Conservation (phyloP, 2,888 invertebrate species). For the Nomada goodeniana region DNA sequence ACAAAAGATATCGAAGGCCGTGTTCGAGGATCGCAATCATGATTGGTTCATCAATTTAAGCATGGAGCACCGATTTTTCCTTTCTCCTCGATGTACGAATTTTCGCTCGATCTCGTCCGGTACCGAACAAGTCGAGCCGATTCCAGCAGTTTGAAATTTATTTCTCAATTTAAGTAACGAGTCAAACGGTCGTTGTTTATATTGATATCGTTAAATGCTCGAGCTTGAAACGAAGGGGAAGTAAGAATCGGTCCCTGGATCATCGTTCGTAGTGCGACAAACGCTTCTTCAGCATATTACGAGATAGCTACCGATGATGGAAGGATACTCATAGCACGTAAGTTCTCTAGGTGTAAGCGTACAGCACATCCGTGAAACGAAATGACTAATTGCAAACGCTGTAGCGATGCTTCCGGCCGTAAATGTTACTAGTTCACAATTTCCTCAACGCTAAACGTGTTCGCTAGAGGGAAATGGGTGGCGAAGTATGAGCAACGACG, state of each 20-base stretch:
- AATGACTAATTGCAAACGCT: slow-evolving; percentile 61
- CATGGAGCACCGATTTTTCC: slow-evolving; percentile 48
- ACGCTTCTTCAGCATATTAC: slow-evolving; percentile 58
- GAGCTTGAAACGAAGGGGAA: not conserved
- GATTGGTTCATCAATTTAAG: slow-evolving; percentile 74
- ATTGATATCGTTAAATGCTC: not conserved
- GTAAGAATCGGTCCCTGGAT: slow-evolving; percentile 36
- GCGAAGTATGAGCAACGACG: slow-evolving; percentile 27
- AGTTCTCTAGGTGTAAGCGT: slow-evolving; percentile 68
- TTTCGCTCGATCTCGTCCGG: not conserved
- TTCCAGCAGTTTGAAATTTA: too few relatives aligned
- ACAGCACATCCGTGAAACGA: slow-evolving; percentile 67
- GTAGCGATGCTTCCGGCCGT: slow-evolving; percentile 72
- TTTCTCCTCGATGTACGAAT: not conserved
- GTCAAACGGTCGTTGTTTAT: not conserved
- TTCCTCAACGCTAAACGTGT: slow-evolving; percentile 51
- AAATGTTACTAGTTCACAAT: slow-evolving; percentile 65
- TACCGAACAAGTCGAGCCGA: too few relatives aligned
- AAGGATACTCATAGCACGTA: slow-evolving; percentile 69
- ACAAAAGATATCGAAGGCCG: slow-evolving; percentile 75
- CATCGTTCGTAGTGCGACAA: slow-evolving; percentile 56
- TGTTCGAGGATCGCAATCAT: slow-evolving; percentile 72
- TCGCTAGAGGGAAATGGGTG: slow-evolving; percentile 17
- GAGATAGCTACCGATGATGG: slow-evolving; percentile 38
- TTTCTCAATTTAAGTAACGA: too few relatives aligned